phyloP scores from a whole-genome alignment of 1,140 invertebrate species.

The Drosophila nigrodunni region DNA sequence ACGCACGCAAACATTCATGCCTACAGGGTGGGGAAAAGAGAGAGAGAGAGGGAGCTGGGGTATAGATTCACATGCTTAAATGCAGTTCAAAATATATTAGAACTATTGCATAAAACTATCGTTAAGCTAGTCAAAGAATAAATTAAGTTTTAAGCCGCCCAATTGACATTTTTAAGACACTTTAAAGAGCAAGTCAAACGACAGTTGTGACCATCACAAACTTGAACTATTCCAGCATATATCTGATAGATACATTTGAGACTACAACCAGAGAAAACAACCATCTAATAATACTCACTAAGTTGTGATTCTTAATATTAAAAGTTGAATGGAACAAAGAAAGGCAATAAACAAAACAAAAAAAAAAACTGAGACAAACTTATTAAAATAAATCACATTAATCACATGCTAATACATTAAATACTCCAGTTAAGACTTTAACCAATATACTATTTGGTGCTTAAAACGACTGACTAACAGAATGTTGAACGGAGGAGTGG shows the following conservation, averaged over 20 bases:
- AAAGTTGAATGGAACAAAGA: background rate
- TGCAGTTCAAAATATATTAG: background rate
- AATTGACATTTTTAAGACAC: background rate
- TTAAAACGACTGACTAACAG: slow-evolving; percentile 11
- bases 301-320: slow-evolving; percentile 12
- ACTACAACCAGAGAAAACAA: slow-evolving; percentile 23
- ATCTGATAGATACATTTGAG: slow-evolving; percentile 24
- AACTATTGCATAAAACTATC: background rate
- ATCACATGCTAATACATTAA: slow-evolving; percentile 34
- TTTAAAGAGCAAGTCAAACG: no score
- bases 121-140: no score
- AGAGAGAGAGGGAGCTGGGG: background rate
- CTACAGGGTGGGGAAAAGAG: background rate
- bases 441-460: no score
- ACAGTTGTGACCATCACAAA: no score
- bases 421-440: slow-evolving; percentile 18
- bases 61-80: background rate
- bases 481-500: background rate
- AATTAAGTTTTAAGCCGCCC: no score
- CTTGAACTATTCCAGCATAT: no score
- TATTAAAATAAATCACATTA: slow-evolving; percentile 47
- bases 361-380: slow-evolving; percentile 4
- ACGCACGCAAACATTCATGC: background rate
- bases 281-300: slow-evolving; percentile 14
- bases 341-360: background rate